Base-by-base conservation (phyloP, 1,140 invertebrate species). In the Magallana ariakensis region DNA sequence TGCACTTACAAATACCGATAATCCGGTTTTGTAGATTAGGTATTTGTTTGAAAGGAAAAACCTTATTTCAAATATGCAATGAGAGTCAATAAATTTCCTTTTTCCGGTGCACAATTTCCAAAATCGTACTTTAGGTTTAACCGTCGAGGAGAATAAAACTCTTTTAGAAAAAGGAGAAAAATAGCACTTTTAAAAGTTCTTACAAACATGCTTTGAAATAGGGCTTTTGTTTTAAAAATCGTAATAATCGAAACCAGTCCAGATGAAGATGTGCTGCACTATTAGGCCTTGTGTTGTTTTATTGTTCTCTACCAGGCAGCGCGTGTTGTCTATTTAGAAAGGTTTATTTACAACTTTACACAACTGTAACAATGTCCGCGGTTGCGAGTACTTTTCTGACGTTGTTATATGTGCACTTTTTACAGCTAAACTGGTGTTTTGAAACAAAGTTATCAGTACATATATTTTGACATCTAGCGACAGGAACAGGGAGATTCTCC, bases 21-120 rank as follows among this genome's bases (percentile, higher is more conserved):
- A 75, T 75, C 22, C 66, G 7, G 19, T 13, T 75, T 26, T 2
- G 33, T 75, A 75, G 22, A 75, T 75, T 75, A 75, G 66, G 22
- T 22, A 11, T 75, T 75, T 75, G 22, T 26, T 26, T 22, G 26
- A 75, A 75, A 75, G 66, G 22, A 26, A 75, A 46, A 75, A 19
- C 4, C 66, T 75, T 3, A 60, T 15, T 33, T 26, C 15, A 26
- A 26, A 26, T 26, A 75, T 75, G 66, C 66, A 26, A 26, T 13
- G 26, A 75, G 22, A 75, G 66, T 75, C 66, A 75, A 75, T 75
- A 75, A 75, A 75, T 33, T 75, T 75, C 22, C 66, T 22, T 75
- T 75, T 75, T 75, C 66, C 22, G 66, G 22, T 13, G 66, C 22
- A 75, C 66, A 26, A 75, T 26, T 75, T 75, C 33, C 66, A 75